These are phyloP conservation scores for Watsonalla binaria DNA, from an alignment of 2,888 invertebrate genomes.

Conservation along the genomic window DNA sequence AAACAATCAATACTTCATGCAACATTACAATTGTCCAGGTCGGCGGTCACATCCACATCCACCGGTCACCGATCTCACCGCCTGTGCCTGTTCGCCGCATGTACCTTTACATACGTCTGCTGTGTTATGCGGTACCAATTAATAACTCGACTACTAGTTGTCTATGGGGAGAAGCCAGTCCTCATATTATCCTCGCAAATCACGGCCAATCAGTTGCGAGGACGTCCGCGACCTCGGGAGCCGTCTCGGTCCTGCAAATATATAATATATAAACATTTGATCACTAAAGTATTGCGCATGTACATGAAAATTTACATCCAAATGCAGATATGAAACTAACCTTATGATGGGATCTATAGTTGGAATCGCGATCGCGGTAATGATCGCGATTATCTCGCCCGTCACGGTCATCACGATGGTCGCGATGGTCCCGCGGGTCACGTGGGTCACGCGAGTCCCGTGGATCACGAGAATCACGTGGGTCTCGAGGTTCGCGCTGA, in stretches of 20 bases:
- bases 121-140: slow-evolving; percentile 68
- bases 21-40: slow-evolving; percentile 69
- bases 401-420: slow-evolving; percentile 37
- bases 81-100: slow-evolving; percentile 4
- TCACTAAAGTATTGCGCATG: slow-evolving; percentile 6
- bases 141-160: slow-evolving; percentile 67
- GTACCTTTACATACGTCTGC: slow-evolving; percentile 42
- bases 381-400: slow-evolving; percentile 29
- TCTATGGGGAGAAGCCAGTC: slow-evolving; percentile 78
- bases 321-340: slow-evolving; percentile 28
- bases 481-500: slow-evolving; percentile 45
- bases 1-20: slow-evolving; percentile 72
- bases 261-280: neutral
- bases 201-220: slow-evolving; percentile 61
- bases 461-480: slow-evolving; percentile 34
- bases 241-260: slow-evolving; percentile 67
- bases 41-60: slow-evolving; percentile 53
- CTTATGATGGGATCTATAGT: slow-evolving; percentile 64
- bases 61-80: slow-evolving; percentile 24
- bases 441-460: slow-evolving; percentile 45
- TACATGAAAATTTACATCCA: neutral
- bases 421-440: slow-evolving; percentile 27
- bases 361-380: slow-evolving; percentile 66
- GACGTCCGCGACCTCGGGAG: slow-evolving; percentile 69
- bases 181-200: slow-evolving; percentile 55